Conservation (phyloP, 1,140 invertebrate genomes). For the Semibalanus balanoides region DNA sequence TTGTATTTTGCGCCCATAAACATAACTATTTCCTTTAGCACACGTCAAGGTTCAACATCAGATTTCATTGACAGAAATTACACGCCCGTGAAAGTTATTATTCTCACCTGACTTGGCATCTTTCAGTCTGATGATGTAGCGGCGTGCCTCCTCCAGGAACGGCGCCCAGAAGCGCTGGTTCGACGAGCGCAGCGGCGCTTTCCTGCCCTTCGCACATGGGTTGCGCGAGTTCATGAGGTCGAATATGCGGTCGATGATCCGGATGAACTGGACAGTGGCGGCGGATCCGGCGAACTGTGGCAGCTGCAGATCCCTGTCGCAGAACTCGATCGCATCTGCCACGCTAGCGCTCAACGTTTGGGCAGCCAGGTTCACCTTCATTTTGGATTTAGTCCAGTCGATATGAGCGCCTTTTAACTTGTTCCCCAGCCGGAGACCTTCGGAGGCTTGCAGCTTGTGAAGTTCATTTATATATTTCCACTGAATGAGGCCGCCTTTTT, state of each 20-base stretch:
- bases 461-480: constrained; percentile 6
- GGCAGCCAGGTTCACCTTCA: constrained; percentile 8
- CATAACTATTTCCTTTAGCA: not conserved
- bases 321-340: constrained; percentile 8
- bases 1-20: no score
- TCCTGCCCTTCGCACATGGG: constrained; percentile 8
- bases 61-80: constrained; percentile 5
- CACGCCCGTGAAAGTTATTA: not conserved
- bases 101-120: not conserved
- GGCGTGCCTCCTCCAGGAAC: constrained; percentile 5
- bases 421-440: constrained; percentile 10
- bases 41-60: not conserved
- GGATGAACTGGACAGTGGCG: constrained; percentile 8
- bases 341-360: constrained; percentile 9
- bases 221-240: constrained; percentile 18
- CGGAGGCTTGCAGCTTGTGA: not conserved
- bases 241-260: constrained; percentile 13
- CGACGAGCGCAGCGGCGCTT: constrained; percentile 14
- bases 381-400: constrained; percentile 9
- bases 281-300: constrained; percentile 2
- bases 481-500: not conserved
- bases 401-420: constrained; percentile 9
- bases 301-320: constrained; percentile 3
- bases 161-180: constrained; percentile 11
- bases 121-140: no score